Conservation (phyloP, 2,797 vertebrate species). For the Sparus aurata region DNA sequence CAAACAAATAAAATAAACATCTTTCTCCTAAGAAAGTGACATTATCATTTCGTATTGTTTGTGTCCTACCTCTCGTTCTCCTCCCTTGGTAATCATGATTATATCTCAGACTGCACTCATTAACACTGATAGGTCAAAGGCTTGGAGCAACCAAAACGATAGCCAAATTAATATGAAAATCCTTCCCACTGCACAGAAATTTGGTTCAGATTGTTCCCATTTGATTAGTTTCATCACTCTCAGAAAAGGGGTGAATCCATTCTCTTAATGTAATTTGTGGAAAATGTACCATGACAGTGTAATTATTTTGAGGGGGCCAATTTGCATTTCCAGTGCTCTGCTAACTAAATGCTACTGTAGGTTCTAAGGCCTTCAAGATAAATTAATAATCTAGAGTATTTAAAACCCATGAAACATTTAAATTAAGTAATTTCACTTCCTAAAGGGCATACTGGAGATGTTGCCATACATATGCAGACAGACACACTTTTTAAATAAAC, state of each 20-base stretch:
- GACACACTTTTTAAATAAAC: constrained; percentile 79
- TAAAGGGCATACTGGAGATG: constrained; percentile 83
- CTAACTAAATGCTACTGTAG: constrained; percentile 83
- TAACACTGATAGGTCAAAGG: constrained; percentile 38
- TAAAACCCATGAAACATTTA: constrained; percentile 89
- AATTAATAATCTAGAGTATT: constrained; percentile 87
- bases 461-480: constrained; percentile 79
- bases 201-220: constrained; percentile 64
- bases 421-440: constrained; percentile 87
- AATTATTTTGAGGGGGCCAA: constrained; percentile 85
- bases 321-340: constrained; percentile 84
- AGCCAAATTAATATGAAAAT: constrained; percentile 46
- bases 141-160: constrained; percentile 8
- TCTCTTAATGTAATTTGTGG: constrained; percentile 85
- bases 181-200: constrained; percentile 36
- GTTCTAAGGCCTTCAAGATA: constrained; percentile 85
- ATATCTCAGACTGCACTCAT: constrained; percentile 24
- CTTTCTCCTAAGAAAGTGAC: neutral
- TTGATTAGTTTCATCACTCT: constrained; percentile 76
- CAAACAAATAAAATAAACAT: neutral
- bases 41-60: neutral
- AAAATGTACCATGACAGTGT: constrained; percentile 86
- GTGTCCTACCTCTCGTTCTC: neutral
- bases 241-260: constrained; percentile 77
- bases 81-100: neutral